Evolutionary conservation across 2,797 vertebrate species (phyloP), one percentile per base, ranked within the genome.

Genomic region (Dryobates pubescens): DNA sequence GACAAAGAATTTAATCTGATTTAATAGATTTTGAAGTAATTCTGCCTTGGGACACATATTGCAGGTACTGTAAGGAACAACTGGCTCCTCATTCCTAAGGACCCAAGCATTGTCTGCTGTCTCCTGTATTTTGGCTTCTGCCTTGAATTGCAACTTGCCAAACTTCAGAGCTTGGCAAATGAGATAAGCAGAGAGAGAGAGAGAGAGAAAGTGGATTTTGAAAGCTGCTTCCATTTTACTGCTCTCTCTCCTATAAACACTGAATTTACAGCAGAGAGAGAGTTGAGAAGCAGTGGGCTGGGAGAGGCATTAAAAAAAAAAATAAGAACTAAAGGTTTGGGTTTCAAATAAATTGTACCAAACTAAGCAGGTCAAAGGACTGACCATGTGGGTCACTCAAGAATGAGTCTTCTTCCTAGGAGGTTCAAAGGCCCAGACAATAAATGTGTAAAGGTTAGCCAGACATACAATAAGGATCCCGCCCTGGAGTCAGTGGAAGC

Each of bases 151-250:
- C 67, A 91, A 15, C 49, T 67, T 88, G 70, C 22, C 85, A 88
- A 81, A 87, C 65, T 89, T 78, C 56, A 23, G 51, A 85, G 64
- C 63, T 71, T 69, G 54, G 92, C 56, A 85, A 92, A 79, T 14
- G 71, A 88, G 88, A 73, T n/a, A 79, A 95, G 81, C 9, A 64
- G 59, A 83, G 51, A 43, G 41, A 41, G 38, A 41, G 13, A 36
- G 36, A 38, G 74, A 56, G 54, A 80, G 43, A 88, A 92, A 91
- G 53, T 26, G 43, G 67, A 47, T 22, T 95, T 87, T 81, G 86
- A 91, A 93, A 88, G 10, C 87, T 89, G 57, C 67, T 95, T 86
- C 84, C 30, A 18, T 72, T 91, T 95, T 62, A 72, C 64, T 84
- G 49, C 80, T 76, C 79, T 76, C 83, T 6, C 1, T 71, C 71